phyloP scores from a whole-genome alignment of 2,797 vertebrate genomes.

The Mergus octosetaceus region DNA sequence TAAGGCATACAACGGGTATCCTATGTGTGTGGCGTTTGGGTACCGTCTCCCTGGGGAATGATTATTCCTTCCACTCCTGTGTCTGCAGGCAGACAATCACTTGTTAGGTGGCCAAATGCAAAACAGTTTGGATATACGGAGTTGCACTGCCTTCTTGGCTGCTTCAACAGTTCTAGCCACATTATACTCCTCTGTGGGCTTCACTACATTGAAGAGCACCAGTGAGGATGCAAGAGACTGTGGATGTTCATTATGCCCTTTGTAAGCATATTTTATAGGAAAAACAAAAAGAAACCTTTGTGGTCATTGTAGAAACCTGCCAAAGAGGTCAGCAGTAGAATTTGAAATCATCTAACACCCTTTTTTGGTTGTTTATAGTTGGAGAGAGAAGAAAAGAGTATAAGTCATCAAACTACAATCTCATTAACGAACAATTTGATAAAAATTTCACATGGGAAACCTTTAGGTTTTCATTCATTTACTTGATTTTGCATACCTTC shows the following conservation, averaged over 20 bases:
- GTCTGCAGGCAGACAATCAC: background rate
- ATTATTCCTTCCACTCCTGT: background rate
- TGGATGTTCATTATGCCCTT: background rate
- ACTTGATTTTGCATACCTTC: background rate
- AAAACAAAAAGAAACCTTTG: background rate
- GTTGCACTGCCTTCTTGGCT: background rate
- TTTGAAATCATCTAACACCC: background rate
- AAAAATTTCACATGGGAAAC: background rate
- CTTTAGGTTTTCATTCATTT: background rate
- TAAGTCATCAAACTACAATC: background rate
- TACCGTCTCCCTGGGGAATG: background rate
- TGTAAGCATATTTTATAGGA: slow-evolving; percentile 9
- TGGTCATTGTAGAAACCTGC: background rate
- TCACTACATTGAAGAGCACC: background rate
- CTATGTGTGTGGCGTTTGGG: background rate
- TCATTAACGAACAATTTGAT: background rate
- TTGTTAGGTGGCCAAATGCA: background rate
- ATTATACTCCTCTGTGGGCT: background rate
- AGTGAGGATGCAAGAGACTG: background rate
- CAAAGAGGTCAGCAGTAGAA: background rate
- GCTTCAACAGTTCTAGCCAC: background rate
- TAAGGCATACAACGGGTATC: background rate
- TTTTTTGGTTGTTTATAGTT: background rate
- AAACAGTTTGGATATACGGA: background rate
- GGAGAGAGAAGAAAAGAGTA: background rate